A percentile compares a stretch with the other conserved stretches of the same genome.
Evolutionary conservation across 2,797 vertebrate species (phyloP).

Genomic region (Denticeps clupeoides): DNA sequence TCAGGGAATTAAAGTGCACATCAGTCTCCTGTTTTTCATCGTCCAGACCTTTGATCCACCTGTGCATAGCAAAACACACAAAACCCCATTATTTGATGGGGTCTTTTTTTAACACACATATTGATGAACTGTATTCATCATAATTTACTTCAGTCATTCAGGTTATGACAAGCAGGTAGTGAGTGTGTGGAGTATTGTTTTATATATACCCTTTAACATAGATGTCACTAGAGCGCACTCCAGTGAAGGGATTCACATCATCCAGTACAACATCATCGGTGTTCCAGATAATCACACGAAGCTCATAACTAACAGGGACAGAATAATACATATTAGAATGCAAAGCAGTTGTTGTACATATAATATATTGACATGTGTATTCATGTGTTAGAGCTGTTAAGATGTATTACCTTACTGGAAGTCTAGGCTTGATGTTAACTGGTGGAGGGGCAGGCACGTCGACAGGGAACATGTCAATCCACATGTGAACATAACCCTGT

Average conservation of each 20-base stretch:
- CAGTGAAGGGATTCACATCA: slow-evolving; percentile 82
- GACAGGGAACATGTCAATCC: slow-evolving; percentile 88
- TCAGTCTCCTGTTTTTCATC: slow-evolving; percentile 88
- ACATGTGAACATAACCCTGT: slow-evolving; percentile 88
- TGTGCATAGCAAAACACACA: slow-evolving; percentile 37
- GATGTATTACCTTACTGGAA: slow-evolving; percentile 70
- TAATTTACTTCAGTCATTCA: neutral
- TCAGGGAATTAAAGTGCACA: slow-evolving; percentile 90
- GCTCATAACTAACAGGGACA: slow-evolving; percentile 68
- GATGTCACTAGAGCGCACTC: slow-evolving; percentile 81
- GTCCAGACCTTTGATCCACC: slow-evolving; percentile 92
- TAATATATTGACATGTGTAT: no score
- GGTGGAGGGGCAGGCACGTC: slow-evolving; percentile 76
- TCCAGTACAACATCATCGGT: slow-evolving; percentile 82
- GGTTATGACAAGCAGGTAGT: neutral
- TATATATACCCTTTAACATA: slow-evolving; percentile 88
- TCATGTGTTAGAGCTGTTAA: no score
- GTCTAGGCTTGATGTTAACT: slow-evolving; percentile 80
- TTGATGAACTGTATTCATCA: no score
- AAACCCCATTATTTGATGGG: neutral
- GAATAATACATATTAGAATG: no score
- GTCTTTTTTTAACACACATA: neutral
- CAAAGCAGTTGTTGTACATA: no score
- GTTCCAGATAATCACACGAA: slow-evolving; percentile 90
- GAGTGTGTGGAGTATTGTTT: neutral